Base-by-base conservation (phyloP, 2,888 invertebrate genomes). In the Craniophora ligustri region DNA sequence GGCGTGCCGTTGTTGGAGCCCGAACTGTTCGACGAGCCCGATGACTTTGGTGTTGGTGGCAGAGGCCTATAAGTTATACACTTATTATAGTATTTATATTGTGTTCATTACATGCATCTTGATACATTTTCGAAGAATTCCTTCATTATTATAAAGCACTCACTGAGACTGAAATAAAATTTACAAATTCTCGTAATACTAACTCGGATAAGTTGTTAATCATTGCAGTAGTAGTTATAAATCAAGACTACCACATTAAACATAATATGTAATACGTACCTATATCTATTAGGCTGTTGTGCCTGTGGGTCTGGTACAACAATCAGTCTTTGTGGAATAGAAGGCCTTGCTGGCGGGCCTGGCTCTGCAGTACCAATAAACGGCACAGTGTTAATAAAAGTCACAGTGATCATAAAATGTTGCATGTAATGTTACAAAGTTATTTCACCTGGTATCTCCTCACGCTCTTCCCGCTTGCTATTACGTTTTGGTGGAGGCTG, bases 291-390 rank as follows among this genome's bases (percentile, higher is more conserved):
- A 75, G 95, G 93, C 83, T 96, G 96, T 67, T 96, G 96, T 69
- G 95, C 95, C 83, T 96, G 97, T 72, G 97, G 97, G 90, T 98
- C 98, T 79, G 97, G 97, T 85, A 98, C 98, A 85, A 98, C 97
- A 82, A 98, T 98, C 86, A 98, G 95, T 94, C 98, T 96, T 91
- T 98, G 97, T 79, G 98, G 98, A 89, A 98, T 96, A 69, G 97
- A 96, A 58, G 98, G 98, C 85, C 98, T 94, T 62, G 98, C 96
- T 36, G 98, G 98, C 67, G 98, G 97, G 67, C 97, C 98, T 19
- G 97, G 97, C 84, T 98, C 98, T 86, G 96, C 48, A 67, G 60
- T 50, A 60, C 51, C 71, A 72, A 78, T 62, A 81, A 76, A 79
- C 69, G 59, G 53, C 26, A 18, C 30, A 48, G 46, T 36, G 64